phyloP scores from a whole-genome alignment of 2,797 vertebrate species.

The Oreortyx pictus region DNA sequence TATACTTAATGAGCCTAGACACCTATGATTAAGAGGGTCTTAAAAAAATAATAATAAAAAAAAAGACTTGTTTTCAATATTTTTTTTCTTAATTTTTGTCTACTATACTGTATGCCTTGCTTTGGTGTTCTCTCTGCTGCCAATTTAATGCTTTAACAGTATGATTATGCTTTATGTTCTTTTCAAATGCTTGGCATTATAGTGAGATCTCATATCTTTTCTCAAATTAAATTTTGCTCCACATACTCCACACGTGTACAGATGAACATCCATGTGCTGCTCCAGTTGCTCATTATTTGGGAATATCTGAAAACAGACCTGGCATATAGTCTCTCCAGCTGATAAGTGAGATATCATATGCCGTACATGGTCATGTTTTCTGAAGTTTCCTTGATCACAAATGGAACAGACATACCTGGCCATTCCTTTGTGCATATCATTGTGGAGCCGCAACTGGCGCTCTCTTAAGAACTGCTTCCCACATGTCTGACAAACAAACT shows the following conservation, averaged over 20 bases:
- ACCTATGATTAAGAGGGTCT: constrained; percentile 76
- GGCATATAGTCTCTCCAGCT: constrained; percentile 97
- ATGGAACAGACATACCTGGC: constrained; percentile 97
- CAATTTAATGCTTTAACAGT: constrained; percentile 73
- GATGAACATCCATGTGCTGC: constrained; percentile 98
- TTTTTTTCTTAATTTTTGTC: constrained; percentile 60
- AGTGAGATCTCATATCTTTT: constrained; percentile 98
- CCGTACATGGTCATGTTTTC: constrained; percentile 98
- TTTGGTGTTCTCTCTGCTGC: constrained; percentile 82
- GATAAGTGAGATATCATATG: constrained; percentile 99
- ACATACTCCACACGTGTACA: constrained; percentile 97
- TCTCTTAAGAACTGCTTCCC: constrained; percentile 98
- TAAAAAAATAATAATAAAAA: constrained; percentile 64
- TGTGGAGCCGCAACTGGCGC: constrained; percentile 95
- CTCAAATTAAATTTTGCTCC: constrained; percentile 98
- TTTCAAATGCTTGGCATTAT: constrained; percentile 95
- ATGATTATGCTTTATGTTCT: constrained; percentile 79
- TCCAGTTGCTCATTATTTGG: constrained; percentile 93
- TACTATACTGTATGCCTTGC: constrained; percentile 79
- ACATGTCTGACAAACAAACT: constrained; percentile 97
- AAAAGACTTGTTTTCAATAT: constrained; percentile 61
- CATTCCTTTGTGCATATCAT: constrained; percentile 99
- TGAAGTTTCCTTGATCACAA: constrained; percentile 98
- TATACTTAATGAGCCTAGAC: constrained; percentile 81
- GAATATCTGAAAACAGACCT: constrained; percentile 99